phyloP scores from a whole-genome alignment of 2,888 invertebrate genomes.

The Hofmannophila pseudospretella region DNA sequence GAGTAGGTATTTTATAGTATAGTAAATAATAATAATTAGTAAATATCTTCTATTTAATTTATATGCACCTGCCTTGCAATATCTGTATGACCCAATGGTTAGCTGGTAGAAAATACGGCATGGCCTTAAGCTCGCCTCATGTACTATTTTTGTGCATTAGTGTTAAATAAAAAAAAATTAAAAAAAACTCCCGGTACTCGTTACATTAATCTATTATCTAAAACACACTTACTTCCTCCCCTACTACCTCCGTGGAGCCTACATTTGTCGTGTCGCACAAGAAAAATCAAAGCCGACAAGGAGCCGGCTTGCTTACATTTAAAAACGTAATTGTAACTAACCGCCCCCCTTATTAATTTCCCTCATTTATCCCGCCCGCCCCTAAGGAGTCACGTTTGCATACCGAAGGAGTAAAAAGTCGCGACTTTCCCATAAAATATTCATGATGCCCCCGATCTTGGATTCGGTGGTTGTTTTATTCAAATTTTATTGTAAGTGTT shows the following conservation, averaged over 20 bases:
- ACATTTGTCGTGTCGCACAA: conserved; percentile 72
- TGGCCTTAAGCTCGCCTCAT: too few species aligned
- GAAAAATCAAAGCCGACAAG: conserved; percentile 72
- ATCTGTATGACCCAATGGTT: too few species aligned
- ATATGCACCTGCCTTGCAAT: too few species aligned
- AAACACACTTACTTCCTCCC: too few species aligned
- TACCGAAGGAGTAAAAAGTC: conserved; percentile 43
- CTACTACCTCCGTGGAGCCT: conserved; percentile 23
- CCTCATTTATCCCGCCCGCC: conserved; percentile 63
- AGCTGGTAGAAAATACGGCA: too few species aligned
- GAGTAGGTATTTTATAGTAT: too few species aligned
- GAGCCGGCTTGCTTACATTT: conserved; percentile 71
- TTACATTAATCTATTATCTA: too few species aligned
- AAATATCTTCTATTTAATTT: too few species aligned
- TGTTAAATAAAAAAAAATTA: too few species aligned
- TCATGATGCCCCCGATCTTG: conserved; percentile 44
- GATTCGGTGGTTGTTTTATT: conserved; percentile 34
- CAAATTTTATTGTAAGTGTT: conserved; percentile 32
- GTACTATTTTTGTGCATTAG: too few species aligned
- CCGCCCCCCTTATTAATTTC: conserved; percentile 75
- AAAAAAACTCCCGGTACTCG: too few species aligned
- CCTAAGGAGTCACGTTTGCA: conserved; percentile 47
- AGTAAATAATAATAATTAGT: too few species aligned
- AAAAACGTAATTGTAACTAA: conserved; percentile 77
- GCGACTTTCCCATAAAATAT: conserved; percentile 54